Base-by-base conservation (phyloP, 2,797 vertebrate species). In the Microctenopoma lineatum region DNA sequence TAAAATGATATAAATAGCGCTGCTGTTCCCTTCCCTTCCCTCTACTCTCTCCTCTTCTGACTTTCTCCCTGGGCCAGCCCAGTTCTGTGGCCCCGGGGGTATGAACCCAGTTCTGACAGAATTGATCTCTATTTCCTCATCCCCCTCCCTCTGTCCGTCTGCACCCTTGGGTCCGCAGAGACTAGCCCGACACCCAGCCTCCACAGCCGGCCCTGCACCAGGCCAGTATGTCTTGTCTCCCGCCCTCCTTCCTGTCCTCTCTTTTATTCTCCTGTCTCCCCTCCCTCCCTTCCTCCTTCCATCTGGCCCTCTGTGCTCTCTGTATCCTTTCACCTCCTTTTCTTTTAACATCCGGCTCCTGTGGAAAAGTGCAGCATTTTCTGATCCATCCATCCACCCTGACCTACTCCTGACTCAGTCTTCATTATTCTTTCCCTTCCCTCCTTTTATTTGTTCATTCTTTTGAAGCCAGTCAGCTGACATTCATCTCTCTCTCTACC, bases 81-180 rank as follows among this genome's bases (percentile, higher is more conserved):
- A 88, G 69, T 89, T 92, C 86, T 80, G n/a, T 54, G 78, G 87
- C 87, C 88, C 86, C 86, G 71, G 82, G 77, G 87, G 91, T 89
- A 76, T 85, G 87, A 90, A 90, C 90, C 92, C 88, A 91, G 87
- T 91, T 93, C 89, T 92, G 92, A 93, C 92, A 92, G 84, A 88
- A 82, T 74, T 79, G 75, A 90, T 91, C 87, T 86, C 84, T 72
- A 75, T 71, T 78, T 79, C 83, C 81, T 63, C 69, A 4, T 80
- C 68, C 75, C 67, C 73, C 72, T 59, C 72, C 74, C 63, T 66
- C 58, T 44, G 80, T 84, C 85, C 70, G 57, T 84, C 80, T 83
- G 84, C 77, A 78, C 82, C 86, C 83, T 34, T 26, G 62, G 73
- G 80, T 71, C 87, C 75, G 12, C 50, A 25, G 86, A 79, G 79